Percentiles rank a stretch among this genome's conserved stretches.
phyloP scores from a whole-genome alignment of 1,140 invertebrate species.

The Limonius californicus region DNA sequence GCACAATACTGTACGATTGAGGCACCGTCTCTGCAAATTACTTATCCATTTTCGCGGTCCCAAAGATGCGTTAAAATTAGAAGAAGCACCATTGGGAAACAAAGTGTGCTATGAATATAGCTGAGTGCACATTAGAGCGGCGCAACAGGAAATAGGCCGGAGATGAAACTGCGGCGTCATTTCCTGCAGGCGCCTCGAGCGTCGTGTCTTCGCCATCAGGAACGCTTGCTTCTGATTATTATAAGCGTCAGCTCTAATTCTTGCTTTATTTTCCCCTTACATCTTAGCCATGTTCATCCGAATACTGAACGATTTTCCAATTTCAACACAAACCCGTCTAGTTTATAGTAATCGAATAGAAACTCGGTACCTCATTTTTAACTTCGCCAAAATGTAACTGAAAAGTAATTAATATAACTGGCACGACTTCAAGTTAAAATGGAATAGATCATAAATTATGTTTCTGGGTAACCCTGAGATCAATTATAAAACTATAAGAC shows the following conservation, averaged over 20 bases:
- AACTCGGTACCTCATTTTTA: too few species aligned
- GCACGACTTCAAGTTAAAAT: too few species aligned
- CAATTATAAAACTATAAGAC: too few species aligned
- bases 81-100: constrained; percentile 18
- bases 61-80: constrained; percentile 17
- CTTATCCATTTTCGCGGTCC: background rate
- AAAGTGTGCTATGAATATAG: constrained; percentile 20
- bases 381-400: too few species aligned
- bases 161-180: constrained; percentile 51
- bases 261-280: constrained; percentile 1
- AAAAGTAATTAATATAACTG: too few species aligned
- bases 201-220: constrained; percentile 34
- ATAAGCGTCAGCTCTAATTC: constrained; percentile 15
- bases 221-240: constrained; percentile 15
- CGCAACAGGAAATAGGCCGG: constrained; percentile 48
- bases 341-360: too few species aligned
- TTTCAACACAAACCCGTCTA: too few species aligned
- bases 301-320: too few species aligned
- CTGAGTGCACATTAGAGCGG: constrained; percentile 41
- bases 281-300: too few species aligned
- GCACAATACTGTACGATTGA: too few species aligned
- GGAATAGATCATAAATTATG: too few species aligned
- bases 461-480: too few species aligned
- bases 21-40: background rate
- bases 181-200: constrained; percentile 45